phyloP scores from a whole-genome alignment of 2,797 vertebrate species.

The Argentina silus region DNA sequence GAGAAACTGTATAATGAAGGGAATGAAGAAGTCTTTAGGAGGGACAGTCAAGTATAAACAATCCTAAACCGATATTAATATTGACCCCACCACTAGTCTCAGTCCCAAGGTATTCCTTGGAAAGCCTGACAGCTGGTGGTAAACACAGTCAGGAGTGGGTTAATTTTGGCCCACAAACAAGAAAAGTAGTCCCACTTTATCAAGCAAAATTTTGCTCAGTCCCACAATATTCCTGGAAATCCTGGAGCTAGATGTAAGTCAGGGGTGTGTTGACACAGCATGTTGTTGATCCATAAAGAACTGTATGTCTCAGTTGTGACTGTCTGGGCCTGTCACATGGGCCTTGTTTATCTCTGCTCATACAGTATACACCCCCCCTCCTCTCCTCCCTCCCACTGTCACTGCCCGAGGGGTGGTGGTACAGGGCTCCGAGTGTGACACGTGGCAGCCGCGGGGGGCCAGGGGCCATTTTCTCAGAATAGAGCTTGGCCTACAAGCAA shows the following conservation, averaged over 20 bases:
- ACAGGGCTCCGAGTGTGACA: slow-evolving; percentile 55
- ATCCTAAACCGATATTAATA: no score
- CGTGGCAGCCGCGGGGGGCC: slow-evolving; percentile 39
- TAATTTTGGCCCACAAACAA: neutral
- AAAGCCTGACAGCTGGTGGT: no score
- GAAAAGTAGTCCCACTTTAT: neutral
- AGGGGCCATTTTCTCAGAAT: slow-evolving; percentile 73
- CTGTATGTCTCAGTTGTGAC: slow-evolving; percentile 14
- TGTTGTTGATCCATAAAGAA: slow-evolving; percentile 56
- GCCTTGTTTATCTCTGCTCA: slow-evolving; percentile 63
- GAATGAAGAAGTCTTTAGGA: no score
- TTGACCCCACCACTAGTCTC: no score
- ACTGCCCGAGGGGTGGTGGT: slow-evolving; percentile 33
- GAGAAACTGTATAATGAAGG: no score
- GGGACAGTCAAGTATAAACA: no score
- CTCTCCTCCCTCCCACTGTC: slow-evolving; percentile 30
- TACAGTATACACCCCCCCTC: slow-evolving; percentile 18
- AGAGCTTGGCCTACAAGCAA: slow-evolving; percentile 64
- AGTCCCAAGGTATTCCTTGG: no score
- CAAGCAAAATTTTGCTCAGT: neutral
- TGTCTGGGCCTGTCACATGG: slow-evolving; percentile 59
- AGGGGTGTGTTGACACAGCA: slow-evolving; percentile 40
- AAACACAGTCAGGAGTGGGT: neutral
- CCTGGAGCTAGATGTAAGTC: slow-evolving; percentile 8
- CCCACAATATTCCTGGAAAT: slow-evolving; percentile 3